Percentiles rank a stretch among this genome's conserved stretches.
phyloP scores from a whole-genome alignment of 1,140 invertebrate species.

The Eciton burchellii region DNA sequence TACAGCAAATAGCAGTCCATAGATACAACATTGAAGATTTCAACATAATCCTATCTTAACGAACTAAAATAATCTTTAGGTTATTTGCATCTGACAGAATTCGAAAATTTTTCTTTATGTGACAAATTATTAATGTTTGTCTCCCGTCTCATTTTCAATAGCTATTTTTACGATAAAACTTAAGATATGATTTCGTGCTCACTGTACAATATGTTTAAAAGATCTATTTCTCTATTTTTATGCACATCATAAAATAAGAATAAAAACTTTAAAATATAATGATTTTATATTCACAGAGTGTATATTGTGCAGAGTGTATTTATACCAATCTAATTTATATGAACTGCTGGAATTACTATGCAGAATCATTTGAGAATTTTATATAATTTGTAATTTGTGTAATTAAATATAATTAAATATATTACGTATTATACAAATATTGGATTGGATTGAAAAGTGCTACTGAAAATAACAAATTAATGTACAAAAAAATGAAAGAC shows the following conservation, averaged over 20 bases:
- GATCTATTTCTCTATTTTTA: neutral
- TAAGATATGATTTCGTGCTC: conserved; percentile 5
- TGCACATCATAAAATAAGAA: conserved; percentile 10
- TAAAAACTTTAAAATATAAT: conserved; percentile 25
- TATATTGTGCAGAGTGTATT: conserved; percentile 12
- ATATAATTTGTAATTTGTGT: neutral
- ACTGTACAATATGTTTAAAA: conserved; percentile 14
- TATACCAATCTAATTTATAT: neutral
- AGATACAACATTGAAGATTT: conserved; percentile 23
- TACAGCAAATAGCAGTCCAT: conserved; percentile 15
- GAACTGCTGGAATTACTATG: neutral
- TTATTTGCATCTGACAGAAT: conserved; percentile 10
- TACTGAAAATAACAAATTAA: neutral
- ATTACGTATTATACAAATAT: no score
- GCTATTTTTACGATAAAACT: conserved; percentile 5
- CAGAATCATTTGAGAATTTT: conserved; percentile 23
- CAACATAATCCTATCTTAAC: neutral
- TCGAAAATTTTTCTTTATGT: conserved; percentile 4
- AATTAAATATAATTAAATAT: no score
- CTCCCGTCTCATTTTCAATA: neutral
- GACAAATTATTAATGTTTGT: conserved; percentile 21
- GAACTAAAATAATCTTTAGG: conserved; percentile 18
- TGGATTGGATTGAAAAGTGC: conserved; percentile 5
- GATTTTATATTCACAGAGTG: conserved; percentile 5
- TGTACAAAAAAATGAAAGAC: neutral